phyloP scores from a whole-genome alignment of 2,888 invertebrate species.

The Germaria angustata region DNA sequence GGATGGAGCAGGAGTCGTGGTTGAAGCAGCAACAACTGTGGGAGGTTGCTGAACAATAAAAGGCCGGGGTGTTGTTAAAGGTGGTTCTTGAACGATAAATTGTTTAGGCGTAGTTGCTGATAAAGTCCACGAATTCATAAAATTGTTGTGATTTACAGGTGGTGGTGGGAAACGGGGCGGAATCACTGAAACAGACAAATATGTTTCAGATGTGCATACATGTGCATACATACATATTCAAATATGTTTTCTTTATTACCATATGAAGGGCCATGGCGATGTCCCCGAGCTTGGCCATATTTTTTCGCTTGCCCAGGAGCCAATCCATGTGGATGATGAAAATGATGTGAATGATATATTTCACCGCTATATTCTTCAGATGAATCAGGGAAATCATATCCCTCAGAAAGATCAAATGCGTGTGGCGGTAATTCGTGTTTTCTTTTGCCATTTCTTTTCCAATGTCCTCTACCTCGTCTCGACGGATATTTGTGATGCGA shows the following conservation, averaged over 20 bases:
- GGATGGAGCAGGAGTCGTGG: conserved; percentile 16
- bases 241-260: neutral
- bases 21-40: neutral
- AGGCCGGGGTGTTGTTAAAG: conserved; percentile 14
- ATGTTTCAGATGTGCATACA: neutral
- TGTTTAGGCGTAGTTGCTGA: neutral
- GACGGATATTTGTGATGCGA: conserved; percentile 30
- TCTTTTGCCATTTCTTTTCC: neutral
- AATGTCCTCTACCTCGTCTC: neutral
- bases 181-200: conserved; percentile 27
- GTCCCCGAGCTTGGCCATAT: neutral
- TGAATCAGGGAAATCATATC: conserved; percentile 3
- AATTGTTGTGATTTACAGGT: conserved; percentile 50
- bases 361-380: conserved; percentile 33
- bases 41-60: neutral
- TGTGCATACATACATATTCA: neutral
- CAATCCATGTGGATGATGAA: conserved; percentile 13
- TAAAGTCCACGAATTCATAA: conserved; percentile 52
- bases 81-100: conserved; percentile 8
- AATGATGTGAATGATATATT: neutral
- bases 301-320: conserved; percentile 22
- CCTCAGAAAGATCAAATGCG: neutral
- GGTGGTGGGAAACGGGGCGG: conserved; percentile 61
- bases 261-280: neutral
- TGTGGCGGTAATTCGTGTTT: conserved; percentile 2